Percentiles rank a stretch among this genome's conserved stretches.
Conservation (phyloP, 2,113 vertebrate species). For the Pseudopodoces humilis region DNA sequence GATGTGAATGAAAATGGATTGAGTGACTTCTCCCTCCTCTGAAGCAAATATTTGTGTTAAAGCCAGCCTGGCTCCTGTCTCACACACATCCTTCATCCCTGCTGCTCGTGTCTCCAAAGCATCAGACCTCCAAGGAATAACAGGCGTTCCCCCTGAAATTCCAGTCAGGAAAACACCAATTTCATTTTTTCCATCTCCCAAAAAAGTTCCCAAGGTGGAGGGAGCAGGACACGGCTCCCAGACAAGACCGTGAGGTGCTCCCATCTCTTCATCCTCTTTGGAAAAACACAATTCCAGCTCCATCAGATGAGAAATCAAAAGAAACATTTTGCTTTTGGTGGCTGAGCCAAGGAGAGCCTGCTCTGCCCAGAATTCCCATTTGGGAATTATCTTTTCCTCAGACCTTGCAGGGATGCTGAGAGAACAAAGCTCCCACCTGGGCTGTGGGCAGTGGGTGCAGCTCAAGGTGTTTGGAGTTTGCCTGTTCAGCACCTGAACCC, state of each 20-base stretch:
- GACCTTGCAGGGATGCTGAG: not conserved
- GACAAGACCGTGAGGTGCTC: fast-evolving
- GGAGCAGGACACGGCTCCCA: not conserved
- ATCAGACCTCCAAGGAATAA: not conserved
- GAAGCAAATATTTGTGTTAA: not conserved
- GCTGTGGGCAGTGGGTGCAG: not conserved
- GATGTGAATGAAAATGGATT: not conserved
- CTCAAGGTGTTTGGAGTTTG: not conserved
- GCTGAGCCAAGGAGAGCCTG: not conserved
- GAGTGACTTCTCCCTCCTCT: not conserved
- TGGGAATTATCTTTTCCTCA: not conserved
- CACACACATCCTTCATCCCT: not conserved
- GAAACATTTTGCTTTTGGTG: not conserved
- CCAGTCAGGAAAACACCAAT: not conserved
- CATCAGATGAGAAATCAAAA: not conserved
- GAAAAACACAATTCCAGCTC: not conserved
- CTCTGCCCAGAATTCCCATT: not conserved
- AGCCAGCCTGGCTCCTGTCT: not conserved
- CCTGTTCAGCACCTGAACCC: not conserved
- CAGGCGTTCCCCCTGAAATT: not conserved
- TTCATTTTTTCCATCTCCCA: not conserved
- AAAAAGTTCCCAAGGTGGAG: not conserved
- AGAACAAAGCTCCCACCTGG: not conserved
- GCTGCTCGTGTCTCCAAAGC: not conserved
- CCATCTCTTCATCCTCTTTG: not conserved